Evolutionary conservation across 2,888 invertebrate genomes (phyloP).

Genomic region (Drosophila melanocephala): DNA sequence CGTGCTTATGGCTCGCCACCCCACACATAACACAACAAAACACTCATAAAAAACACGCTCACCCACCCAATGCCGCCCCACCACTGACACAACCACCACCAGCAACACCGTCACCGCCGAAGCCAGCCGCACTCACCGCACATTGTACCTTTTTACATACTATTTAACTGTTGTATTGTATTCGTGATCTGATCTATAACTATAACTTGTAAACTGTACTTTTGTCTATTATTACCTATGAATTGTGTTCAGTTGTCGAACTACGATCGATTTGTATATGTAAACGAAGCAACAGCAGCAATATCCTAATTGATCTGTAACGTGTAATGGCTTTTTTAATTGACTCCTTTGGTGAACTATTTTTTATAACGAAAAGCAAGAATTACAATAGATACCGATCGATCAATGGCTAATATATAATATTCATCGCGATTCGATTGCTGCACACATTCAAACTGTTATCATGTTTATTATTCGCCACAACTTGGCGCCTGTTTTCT

Average conservation of each 20-base stretch:
- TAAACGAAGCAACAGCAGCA: slow-evolving; percentile 3
- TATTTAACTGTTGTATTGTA: slow-evolving; percentile 77
- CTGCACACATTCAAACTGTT: slow-evolving; percentile 46
- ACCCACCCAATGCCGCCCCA: slow-evolving; percentile 13
- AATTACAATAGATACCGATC: slow-evolving; percentile 11
- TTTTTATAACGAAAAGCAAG: slow-evolving; percentile 14
- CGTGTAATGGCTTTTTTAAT: neutral
- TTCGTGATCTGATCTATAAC: slow-evolving; percentile 60
- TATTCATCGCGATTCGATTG: slow-evolving; percentile 23
- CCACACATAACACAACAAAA: neutral
- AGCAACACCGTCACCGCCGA: slow-evolving; percentile 50
- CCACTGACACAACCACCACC: slow-evolving; percentile 10
- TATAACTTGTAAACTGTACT: slow-evolving; percentile 49
- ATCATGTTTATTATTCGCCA: slow-evolving; percentile 30
- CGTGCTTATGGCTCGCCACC: slow-evolving; percentile 49
- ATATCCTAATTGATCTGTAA: slow-evolving; percentile 13
- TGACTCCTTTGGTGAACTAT: slow-evolving; percentile 15
- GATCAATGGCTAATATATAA: neutral
- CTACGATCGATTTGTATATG: slow-evolving; percentile 17
- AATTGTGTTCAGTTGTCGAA: slow-evolving; percentile 48
- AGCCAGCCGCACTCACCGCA: slow-evolving; percentile 77
- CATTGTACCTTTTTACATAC: slow-evolving; percentile 76
- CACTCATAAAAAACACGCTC: neutral
- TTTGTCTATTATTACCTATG: slow-evolving; percentile 33
- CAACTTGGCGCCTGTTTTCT: slow-evolving; percentile 28